Evolutionary conservation across 2,888 invertebrate species (phyloP).

Genomic region (Acanthosepion pharaonis): DNA sequence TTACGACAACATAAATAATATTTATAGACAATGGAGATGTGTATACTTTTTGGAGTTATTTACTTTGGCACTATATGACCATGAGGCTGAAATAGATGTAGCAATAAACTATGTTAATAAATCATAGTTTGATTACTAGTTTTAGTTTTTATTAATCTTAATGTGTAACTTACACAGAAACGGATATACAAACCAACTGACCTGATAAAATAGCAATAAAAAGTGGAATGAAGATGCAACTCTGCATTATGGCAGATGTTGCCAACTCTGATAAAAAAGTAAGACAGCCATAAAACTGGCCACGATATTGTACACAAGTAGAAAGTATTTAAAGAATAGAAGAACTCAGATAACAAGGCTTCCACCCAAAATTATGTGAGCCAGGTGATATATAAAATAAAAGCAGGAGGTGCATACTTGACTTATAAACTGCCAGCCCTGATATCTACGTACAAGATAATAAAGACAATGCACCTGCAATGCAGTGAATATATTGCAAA

Average conservation of each 20-base stretch:
- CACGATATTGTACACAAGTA: background rate
- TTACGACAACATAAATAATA: no score
- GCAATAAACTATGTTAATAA: no score
- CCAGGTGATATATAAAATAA: background rate
- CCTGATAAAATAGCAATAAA: background rate
- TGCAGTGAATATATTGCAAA: background rate
- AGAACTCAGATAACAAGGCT: background rate
- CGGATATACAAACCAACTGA: background rate
- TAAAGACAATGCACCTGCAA: background rate
- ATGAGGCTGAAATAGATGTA: no score
- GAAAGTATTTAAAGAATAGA: background rate
- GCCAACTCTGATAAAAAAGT: background rate
- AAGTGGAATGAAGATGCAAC: background rate
- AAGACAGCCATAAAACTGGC: background rate
- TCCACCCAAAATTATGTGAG: background rate
- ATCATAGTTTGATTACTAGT: background rate
- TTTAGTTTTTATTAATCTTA: background rate
- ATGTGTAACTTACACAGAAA: background rate
- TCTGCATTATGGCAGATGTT: background rate
- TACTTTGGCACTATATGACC: no score
- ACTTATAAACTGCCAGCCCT: background rate
- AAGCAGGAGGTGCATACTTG: background rate
- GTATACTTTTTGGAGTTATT: no score
- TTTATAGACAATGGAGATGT: no score
- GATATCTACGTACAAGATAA: background rate